Percentiles rank a stretch among this genome's conserved stretches.
These are phyloP conservation scores for Drosophila carrolli DNA, from an alignment of 1,140 invertebrate species.

Conservation along the genomic window DNA sequence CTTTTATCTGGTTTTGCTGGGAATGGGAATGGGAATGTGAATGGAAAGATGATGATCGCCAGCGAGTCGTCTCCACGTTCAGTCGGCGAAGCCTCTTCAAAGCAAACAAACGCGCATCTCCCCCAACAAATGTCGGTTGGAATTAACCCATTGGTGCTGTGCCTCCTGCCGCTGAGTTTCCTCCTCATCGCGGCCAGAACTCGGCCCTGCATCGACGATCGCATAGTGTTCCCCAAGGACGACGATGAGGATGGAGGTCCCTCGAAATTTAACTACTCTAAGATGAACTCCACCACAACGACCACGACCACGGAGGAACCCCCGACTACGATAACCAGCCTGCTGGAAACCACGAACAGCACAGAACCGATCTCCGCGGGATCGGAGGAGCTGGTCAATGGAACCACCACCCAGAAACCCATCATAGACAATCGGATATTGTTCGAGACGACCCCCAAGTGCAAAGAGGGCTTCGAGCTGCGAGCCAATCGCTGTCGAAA, in stretches of 20 bases:
- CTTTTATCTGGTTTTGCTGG: slow-evolving; percentile 26
- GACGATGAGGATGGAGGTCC: background rate
- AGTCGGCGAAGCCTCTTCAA: slow-evolving; percentile 48
- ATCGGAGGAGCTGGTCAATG: slow-evolving; percentile 6
- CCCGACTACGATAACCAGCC: background rate
- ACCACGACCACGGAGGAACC: background rate
- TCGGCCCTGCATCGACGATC: slow-evolving; percentile 32
- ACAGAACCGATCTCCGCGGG: background rate
- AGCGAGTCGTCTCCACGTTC: slow-evolving; percentile 10
- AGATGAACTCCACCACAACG: background rate
- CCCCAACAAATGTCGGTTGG: slow-evolving; percentile 1
- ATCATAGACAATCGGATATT: slow-evolving; percentile 58
- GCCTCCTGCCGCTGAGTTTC: slow-evolving; percentile 22
- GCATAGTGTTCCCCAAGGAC: slow-evolving; percentile 61
- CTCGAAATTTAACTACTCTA: background rate
- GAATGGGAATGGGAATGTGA: slow-evolving; percentile 1
- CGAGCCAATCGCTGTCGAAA: slow-evolving; percentile 54
- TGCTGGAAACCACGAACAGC: background rate
- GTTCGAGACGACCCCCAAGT: slow-evolving; percentile 42
- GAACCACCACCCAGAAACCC: slow-evolving; percentile 19
- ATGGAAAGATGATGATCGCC: slow-evolving; percentile 32
- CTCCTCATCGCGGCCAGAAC: slow-evolving; percentile 24
- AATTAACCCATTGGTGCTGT: slow-evolving; percentile 14
- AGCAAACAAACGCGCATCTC: slow-evolving; percentile 57
- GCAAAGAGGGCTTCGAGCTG: slow-evolving; percentile 41